A percentile compares a stretch with the other conserved stretches of the same genome.
Conservation (phyloP, 1,140 invertebrate species). For the Danaus melanippus region DNA sequence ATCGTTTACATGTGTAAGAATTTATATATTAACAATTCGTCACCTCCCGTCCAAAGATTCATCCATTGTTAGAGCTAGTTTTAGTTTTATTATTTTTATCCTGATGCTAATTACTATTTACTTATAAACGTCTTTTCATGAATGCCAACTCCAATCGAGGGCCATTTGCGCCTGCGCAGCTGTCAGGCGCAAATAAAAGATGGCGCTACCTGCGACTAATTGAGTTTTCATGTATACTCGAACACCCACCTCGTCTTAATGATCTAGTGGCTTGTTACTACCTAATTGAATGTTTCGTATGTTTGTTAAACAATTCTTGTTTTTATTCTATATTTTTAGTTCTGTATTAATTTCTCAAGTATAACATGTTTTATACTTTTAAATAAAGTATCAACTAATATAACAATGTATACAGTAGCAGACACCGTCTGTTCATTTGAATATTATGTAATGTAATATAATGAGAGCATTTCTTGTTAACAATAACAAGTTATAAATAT, state of each 20-base stretch:
- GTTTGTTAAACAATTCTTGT: no score
- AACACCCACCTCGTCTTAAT: conserved; percentile 22
- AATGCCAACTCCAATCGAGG: conserved; percentile 3
- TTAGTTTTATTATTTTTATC: no score
- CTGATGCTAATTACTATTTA: conserved; percentile 16
- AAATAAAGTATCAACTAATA: not conserved
- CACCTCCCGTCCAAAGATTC: no score
- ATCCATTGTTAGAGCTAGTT: no score
- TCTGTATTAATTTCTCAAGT: not conserved
- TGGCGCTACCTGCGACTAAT: conserved; percentile 50
- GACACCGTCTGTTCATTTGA: not conserved
- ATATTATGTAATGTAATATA: no score
- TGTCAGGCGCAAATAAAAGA: conserved; percentile 54
- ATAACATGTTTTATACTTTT: conserved; percentile 8
- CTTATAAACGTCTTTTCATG: conserved; percentile 14
- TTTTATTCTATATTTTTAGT: no score
- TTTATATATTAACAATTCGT: no score
- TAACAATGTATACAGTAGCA: not conserved
- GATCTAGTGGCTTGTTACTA: conserved; percentile 14
- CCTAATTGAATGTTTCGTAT: conserved; percentile 9
- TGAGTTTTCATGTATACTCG: conserved; percentile 58
- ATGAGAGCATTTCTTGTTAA: no score
- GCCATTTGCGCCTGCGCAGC: conserved; percentile 41
- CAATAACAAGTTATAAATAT: no score
- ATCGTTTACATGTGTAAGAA: no score